Base-by-base conservation (phyloP, 2,888 invertebrate species). In the Abrostola tripartita region DNA sequence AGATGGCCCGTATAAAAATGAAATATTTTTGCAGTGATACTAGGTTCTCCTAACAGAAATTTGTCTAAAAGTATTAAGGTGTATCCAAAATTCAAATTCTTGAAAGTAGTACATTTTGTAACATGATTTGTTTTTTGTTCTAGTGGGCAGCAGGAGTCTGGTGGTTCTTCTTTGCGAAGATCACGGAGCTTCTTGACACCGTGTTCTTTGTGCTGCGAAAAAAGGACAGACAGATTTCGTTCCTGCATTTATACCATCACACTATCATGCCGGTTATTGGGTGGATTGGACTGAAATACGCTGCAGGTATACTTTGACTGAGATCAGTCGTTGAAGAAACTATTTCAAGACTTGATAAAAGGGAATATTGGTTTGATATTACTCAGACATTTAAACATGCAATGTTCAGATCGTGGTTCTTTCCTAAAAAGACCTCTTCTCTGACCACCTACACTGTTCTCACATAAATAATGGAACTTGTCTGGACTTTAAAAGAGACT, bases 181-280 rank as follows among this genome's bases (percentile, higher is more conserved):
- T 97, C 35, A 94, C 96, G 0, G 97, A 97, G 85, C 93, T 97
- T 0, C 84, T 97, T 52, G 97, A 97, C 81, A 97, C 97, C 0
- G 96, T 97, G 4, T 98, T 98, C 92, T 98, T 98, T 87, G 97
- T 98, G 11, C 89, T 98, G 75, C 95, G 98, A 11, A 98, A 98
- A 89, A 98, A 98, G 87, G 96, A 97, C 74, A 96, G 96, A 58
- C 98, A 98, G 89, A 96, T 98, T 0, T 96, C 98, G 0, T 97
- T 97, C 79, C 95, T 98, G 7, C 98, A 98, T 85, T 96, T 98
- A 1, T 98, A 98, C 82, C 98, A 98, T 87, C 98, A 98, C 85
- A 95, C 96, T 0, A 88, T 96, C 58, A 97, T 97, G 91, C 97
- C 96, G 14, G 78, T 97, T 14, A 95, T 96, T 82, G 95, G 96